phyloP scores from a whole-genome alignment of 2,888 invertebrate genomes.

The Biston betularia region DNA sequence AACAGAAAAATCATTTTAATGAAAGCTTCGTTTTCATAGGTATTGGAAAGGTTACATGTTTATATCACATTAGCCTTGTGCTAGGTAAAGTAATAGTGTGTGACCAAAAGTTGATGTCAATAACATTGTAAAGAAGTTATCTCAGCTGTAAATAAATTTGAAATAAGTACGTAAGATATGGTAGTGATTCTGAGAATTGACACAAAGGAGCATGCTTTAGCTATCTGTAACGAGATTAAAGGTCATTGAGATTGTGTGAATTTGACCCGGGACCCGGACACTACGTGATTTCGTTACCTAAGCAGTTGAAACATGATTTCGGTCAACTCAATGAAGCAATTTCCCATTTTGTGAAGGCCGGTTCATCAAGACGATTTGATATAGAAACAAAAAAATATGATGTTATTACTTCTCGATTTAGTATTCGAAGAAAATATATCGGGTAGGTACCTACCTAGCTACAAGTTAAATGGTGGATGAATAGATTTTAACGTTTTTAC shows the following conservation, averaged over 20 bases:
- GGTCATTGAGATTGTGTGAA: slow-evolving; percentile 79
- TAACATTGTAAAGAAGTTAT: slow-evolving; percentile 46
- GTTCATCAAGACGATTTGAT: no score
- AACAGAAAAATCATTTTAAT: slow-evolving; percentile 44
- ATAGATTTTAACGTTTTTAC: background rate
- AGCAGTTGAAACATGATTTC: slow-evolving; percentile 44
- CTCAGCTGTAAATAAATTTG: slow-evolving; percentile 57
- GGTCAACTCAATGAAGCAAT: slow-evolving; percentile 31
- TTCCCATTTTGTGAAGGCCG: slow-evolving; percentile 8
- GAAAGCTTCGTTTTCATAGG: slow-evolving; percentile 37
- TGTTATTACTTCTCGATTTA: background rate
- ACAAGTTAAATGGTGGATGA: background rate
- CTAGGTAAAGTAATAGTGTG: background rate
- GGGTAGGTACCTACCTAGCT: background rate
- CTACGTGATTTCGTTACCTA: slow-evolving; percentile 64
- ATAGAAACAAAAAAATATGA: background rate
- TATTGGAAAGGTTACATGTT: slow-evolving; percentile 35
- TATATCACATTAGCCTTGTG: background rate
- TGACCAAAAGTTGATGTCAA: slow-evolving; percentile 33
- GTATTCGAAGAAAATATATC: background rate
- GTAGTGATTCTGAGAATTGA: slow-evolving; percentile 73
- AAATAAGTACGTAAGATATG: slow-evolving; percentile 64
- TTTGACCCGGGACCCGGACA: slow-evolving; percentile 84
- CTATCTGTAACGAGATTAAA: slow-evolving; percentile 80
- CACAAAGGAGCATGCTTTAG: slow-evolving; percentile 74